Base-by-base conservation (phyloP, 2,888 invertebrate genomes). In the Seladonia tumulorum region DNA sequence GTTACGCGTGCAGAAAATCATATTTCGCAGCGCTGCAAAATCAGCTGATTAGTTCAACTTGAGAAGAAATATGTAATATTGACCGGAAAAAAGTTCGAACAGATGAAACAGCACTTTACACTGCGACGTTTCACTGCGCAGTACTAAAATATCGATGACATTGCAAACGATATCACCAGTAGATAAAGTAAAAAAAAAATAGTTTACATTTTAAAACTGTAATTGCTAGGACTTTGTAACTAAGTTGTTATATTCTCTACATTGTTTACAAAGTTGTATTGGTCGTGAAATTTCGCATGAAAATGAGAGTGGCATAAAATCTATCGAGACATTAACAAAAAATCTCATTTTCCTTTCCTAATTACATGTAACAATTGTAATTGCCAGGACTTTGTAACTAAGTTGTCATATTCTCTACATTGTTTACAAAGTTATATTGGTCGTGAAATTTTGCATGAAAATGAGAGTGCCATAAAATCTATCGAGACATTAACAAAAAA, bases 1-100 rank as follows among this genome's bases (percentile, higher is more conserved):
- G 18, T 72, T 53, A 45, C 29, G 22, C 22, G 14, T 53, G 53
- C 29, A 53, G 49, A 45, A 66, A 72, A 66, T 60, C 29, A 22
- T 16, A 47, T 57, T 71, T 16, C 2, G 49, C 18, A 47, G 35
- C 39, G 18, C 12, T 73, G 35, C 57, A 49, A 73, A 79, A 79
- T 76, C 39, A 85, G 71, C 79, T 76, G 57, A 76, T 75, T 57
- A 29, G 25, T 70, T 42, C 22, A 73, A 25, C 45, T 49, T n/a
- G 0, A 35, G 35, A 42, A 29, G n/a, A 74, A 42, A 8, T n/a
- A n/a, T 63, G 18, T 14, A 71, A 25, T 35, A 14, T 16, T 76
- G 57, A 35, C 35, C 35, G n/a, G 5, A n/a, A 18, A 10, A 57
- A 5, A 5, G 35, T 29, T 39, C 25, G 74, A 35, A 47, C 45